Conservation (phyloP, 2,888 invertebrate species). For the Synergus laeviventris region DNA sequence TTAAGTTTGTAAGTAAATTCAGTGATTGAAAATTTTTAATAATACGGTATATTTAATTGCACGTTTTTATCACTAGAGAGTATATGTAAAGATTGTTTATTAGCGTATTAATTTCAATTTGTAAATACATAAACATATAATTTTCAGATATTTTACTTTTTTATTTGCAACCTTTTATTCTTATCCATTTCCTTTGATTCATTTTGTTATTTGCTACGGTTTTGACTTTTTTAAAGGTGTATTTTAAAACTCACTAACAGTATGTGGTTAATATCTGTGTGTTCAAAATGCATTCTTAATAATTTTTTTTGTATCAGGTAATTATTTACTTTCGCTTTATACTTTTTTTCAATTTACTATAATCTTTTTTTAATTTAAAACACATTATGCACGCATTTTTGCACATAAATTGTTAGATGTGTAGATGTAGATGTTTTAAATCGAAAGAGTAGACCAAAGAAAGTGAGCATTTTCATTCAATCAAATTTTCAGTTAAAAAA, state of each 20-base stretch:
- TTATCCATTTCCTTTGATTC: constrained; percentile 5
- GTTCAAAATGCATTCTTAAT: neutral
- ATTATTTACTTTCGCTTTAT: constrained; percentile 47
- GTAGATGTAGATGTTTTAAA: neutral
- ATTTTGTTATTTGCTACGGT: neutral
- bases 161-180: constrained; percentile 56
- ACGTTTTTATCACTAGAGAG: neutral
- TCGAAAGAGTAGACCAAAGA: neutral
- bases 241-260: neutral
- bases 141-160: constrained; percentile 53
- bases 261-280: neutral
- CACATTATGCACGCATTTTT: constrained; percentile 14
- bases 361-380: neutral
- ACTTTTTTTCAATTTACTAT: constrained; percentile 28
- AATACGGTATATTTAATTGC: constrained; percentile 14
- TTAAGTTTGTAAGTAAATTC: constrained; percentile 9
- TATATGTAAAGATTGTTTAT: constrained; percentile 38
- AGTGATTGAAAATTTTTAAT: neutral
- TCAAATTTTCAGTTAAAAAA: neutral
- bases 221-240: constrained; percentile 8
- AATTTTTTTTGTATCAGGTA: constrained; percentile 43
- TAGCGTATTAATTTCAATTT: constrained; percentile 46
- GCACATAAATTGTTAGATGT: constrained; percentile 5
- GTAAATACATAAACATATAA: constrained; percentile 62
- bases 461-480: neutral